Base-by-base conservation (phyloP, 2,113 vertebrate genomes). In the Dendropsophus ebraccatus region DNA sequence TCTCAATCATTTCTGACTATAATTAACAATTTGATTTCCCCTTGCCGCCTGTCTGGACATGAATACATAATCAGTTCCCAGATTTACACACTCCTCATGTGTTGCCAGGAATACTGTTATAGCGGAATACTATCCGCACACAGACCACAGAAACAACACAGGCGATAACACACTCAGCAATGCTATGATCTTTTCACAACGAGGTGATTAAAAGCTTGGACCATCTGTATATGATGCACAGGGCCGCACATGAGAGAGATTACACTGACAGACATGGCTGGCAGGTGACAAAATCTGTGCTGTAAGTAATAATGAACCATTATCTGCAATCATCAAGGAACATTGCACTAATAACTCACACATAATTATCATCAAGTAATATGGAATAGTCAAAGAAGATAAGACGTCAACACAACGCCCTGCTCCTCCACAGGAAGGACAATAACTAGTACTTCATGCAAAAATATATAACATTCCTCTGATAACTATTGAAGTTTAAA, bases 191-290 rank as follows among this genome's bases (percentile, higher is more conserved):
- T 84, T 75, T 54, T 75, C 82, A 47, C 52, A 58, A n/a, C 30
- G 69, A 76, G 82, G 82, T 76, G 82, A 84, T 84, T 84, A 84
- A 84, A 60, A 76, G 82, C 82, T 62, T n/a, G 12, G 72, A 60
- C 82, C 82, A 84, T 84, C 82, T 84, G 82, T 62, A 75, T 56
- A 75, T 45, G 50, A 73, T 73, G 41, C 47, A 73, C 67, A 47
- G 70, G 35, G 35, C 13, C 7, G 67, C 82, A 56, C 72, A 54
- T 58, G 28, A 10, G 32, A 49, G 82, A 83, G 88, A 84, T 84
- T 84, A 84, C 21, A 75, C 47, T 73, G 45, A 56, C 17, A 73
- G 45, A 58, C 62, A 28, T n/a, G 58, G 67, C 60, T 84, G 82
- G 82, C 82, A 62, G 82, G 82, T 84, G 82, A 58, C 82, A 84